These are phyloP conservation scores for Dasyprocta punctata DNA, from an alignment of 2,113 vertebrate genomes.

Conservation along the genomic window DNA sequence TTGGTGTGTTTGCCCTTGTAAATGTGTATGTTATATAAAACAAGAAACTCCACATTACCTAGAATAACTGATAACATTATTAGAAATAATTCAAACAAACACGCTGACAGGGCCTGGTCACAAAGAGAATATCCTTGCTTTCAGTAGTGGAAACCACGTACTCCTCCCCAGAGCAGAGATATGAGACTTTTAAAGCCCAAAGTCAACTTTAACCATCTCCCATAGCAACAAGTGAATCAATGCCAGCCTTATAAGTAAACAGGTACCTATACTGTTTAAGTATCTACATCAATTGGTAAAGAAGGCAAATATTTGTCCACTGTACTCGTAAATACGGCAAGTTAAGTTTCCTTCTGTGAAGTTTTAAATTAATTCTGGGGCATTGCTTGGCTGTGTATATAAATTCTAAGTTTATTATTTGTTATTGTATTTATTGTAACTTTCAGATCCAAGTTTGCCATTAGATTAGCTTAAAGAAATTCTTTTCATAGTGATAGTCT, in stretches of 20 bases:
- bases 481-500: constrained; percentile 36
- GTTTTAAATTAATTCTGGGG: neutral
- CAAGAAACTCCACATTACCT: constrained; percentile 37
- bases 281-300: neutral
- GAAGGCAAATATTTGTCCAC: constrained; percentile 65
- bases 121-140: neutral
- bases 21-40: neutral
- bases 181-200: neutral
- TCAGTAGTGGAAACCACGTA: neutral
- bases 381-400: neutral
- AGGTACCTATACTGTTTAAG: constrained; percentile 22
- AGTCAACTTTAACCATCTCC: constrained; percentile 43
- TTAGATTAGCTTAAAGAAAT: constrained; percentile 5
- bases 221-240: constrained; percentile 55
- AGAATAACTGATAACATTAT: neutral
- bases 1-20: neutral
- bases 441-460: neutral
- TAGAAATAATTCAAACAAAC: constrained; percentile 18
- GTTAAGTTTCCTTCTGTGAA: constrained; percentile 31
- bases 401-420: neutral
- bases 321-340: neutral
- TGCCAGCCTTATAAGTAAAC: constrained; percentile 59
- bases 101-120: neutral
- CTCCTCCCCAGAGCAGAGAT: constrained; percentile 32
- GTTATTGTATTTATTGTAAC: constrained; percentile 9